phyloP scores from a whole-genome alignment of 1,140 invertebrate genomes.

The Belonocnema kinseyi region DNA sequence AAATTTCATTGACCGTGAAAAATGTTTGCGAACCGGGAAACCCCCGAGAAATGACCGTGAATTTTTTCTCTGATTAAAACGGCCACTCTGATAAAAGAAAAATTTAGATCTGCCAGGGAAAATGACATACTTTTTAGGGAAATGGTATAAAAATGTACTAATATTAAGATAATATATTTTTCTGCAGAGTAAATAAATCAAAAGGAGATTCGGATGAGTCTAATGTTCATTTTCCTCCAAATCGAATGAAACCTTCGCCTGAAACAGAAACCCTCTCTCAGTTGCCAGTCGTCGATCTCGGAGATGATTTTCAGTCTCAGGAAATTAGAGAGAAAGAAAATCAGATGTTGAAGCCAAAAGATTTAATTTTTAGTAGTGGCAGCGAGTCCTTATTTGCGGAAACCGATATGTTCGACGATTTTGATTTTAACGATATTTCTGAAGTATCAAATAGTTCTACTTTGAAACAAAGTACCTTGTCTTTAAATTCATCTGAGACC shows the following conservation, averaged over 20 bases:
- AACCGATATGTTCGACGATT: not conserved
- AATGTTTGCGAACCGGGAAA: no score
- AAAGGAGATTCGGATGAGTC: not conserved
- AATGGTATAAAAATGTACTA: no score
- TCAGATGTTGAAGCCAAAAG: not conserved
- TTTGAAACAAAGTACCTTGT: conserved; percentile 3
- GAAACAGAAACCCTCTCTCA: conserved; percentile 56
- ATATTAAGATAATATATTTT: not conserved
- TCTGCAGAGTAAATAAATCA: not conserved
- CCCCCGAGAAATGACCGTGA: no score
- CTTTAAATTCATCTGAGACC: not conserved
- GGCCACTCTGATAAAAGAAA: no score
- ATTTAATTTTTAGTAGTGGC: not conserved
- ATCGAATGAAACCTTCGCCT: not conserved
- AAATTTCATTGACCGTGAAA: no score
- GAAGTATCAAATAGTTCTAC: not conserved
- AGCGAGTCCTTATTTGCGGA: not conserved
- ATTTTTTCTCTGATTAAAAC: no score
- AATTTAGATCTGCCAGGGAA: no score
- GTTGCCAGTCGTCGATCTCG: conserved; percentile 63
- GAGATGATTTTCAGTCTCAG: conserved; percentile 61
- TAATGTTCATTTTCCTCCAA: not conserved
- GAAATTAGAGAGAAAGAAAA: conserved; percentile 36
- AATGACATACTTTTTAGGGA: no score
- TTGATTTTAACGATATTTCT: conserved; percentile 9